Evolutionary conservation across 2,113 vertebrate species (phyloP).

Genomic region (Psilopogon haemacephalus): DNA sequence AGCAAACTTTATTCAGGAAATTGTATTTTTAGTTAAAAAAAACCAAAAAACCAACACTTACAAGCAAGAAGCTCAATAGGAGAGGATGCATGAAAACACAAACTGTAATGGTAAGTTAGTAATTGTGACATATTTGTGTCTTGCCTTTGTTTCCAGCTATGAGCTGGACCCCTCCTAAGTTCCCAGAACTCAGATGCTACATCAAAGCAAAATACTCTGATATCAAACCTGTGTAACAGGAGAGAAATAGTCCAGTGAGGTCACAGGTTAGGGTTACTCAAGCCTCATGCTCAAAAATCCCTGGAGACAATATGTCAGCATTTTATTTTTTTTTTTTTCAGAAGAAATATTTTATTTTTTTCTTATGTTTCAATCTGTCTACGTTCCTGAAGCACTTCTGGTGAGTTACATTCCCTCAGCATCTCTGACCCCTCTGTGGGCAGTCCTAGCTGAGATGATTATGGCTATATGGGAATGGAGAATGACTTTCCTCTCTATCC

Average conservation of each 20-base stretch:
- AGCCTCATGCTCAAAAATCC: not conserved
- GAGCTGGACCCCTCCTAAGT: not conserved
- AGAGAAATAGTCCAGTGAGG: not conserved
- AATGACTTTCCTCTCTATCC: not conserved
- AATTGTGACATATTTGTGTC: not conserved
- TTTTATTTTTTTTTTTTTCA: not conserved
- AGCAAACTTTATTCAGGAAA: not conserved
- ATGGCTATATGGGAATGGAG: not conserved
- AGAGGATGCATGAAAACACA: not conserved
- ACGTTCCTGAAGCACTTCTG: not conserved
- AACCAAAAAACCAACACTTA: not conserved
- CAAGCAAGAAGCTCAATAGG: not conserved
- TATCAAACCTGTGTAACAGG: not conserved
- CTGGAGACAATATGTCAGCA: not conserved
- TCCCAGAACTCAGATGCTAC: not conserved
- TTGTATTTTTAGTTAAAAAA: not conserved
- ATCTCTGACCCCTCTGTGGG: not conserved
- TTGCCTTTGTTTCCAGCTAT: not conserved
- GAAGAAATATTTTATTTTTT: not conserved
- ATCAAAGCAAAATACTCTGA: not conserved
- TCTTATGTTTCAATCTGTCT: not conserved
- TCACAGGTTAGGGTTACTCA: not conserved
- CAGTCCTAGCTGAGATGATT: not conserved
- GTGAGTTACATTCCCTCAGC: not conserved
- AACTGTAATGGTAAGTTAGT: not conserved